Evolutionary conservation across 2,888 invertebrate species (phyloP).

Genomic region (Sphaeridia pumilis): DNA sequence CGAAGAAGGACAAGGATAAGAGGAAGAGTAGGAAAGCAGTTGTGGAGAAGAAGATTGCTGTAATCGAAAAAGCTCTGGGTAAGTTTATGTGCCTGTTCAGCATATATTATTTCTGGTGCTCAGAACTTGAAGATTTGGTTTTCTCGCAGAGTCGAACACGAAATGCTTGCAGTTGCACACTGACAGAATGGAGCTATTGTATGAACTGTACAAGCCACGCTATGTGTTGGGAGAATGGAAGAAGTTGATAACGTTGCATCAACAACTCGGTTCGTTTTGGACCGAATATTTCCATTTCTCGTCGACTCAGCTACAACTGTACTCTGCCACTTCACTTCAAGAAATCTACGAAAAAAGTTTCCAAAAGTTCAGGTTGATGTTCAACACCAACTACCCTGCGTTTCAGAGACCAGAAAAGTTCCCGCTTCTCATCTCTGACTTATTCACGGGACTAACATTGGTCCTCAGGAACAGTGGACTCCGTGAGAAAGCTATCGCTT

Average conservation of each 20-base stretch:
- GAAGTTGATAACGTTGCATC: conserved; percentile 24
- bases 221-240: conserved; percentile 30
- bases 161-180: conserved; percentile 25
- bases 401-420: conserved; percentile 32
- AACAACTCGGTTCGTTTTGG: conserved; percentile 29
- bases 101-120: conserved; percentile 1
- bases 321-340: conserved; percentile 12
- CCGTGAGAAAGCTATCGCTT: conserved; percentile 23
- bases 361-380: conserved; percentile 30
- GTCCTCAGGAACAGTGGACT: conserved; percentile 25
- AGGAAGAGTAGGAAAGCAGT: conserved; percentile 17
- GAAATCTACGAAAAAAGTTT: conserved; percentile 24
- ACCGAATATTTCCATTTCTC: conserved; percentile 28
- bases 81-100: conserved; percentile 2
- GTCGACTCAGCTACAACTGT: conserved; percentile 27
- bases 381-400: conserved; percentile 27
- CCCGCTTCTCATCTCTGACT: conserved; percentile 24
- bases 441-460: conserved; percentile 21
- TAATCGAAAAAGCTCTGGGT: conserved; percentile 30
- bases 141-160: conserved; percentile 23
- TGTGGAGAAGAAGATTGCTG: conserved; percentile 29
- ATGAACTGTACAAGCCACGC: conserved; percentile 25
- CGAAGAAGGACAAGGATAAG: conserved; percentile 18
- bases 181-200: conserved; percentile 22
- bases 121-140: neutral